These are phyloP conservation scores for Ochotona princeps DNA, from an alignment of 2,113 vertebrate genomes.

Conservation along the genomic window DNA sequence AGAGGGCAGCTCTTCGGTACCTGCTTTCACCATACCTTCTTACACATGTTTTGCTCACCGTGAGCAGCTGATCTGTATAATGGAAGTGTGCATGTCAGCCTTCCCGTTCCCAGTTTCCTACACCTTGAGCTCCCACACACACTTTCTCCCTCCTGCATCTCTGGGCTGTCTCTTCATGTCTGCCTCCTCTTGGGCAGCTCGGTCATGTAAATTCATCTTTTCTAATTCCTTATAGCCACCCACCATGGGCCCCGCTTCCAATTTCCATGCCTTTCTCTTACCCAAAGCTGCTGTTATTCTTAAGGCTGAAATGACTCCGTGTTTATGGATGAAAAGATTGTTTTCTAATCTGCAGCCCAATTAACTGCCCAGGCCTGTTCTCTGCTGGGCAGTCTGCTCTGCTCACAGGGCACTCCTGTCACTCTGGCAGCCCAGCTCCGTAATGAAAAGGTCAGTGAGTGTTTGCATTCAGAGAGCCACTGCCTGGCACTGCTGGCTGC, in stretches of 20 bases:
- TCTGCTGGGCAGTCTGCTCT: neutral
- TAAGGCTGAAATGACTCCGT: neutral
- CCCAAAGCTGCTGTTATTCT: neutral
- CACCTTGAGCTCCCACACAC: too few relatives aligned
- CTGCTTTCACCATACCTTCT: rapidly evolving
- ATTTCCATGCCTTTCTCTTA: neutral
- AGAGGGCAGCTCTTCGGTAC: too few relatives aligned
- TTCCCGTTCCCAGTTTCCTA: neutral
- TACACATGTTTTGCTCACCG: rapidly evolving
- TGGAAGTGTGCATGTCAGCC: rapidly evolving
- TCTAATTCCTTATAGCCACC: too few relatives aligned
- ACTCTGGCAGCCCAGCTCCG: neutral
- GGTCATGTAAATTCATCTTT: neutral
- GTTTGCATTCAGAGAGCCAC: neutral
- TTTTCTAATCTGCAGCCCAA: neutral
- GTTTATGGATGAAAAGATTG: conserved; percentile 42
- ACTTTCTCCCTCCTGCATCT: too few relatives aligned
- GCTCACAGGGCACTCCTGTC: rapidly evolving
- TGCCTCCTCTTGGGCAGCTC: neutral
- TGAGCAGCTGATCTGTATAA: too few relatives aligned
- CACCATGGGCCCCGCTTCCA: neutral
- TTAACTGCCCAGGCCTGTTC: neutral
- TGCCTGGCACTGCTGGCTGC: neutral
- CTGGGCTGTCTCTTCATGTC: too few relatives aligned
- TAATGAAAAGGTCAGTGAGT: conserved; percentile 38